A percentile compares a stretch with the other conserved stretches of the same genome.
Conservation (phyloP, 2,113 vertebrate species). For the Caretta caretta region DNA sequence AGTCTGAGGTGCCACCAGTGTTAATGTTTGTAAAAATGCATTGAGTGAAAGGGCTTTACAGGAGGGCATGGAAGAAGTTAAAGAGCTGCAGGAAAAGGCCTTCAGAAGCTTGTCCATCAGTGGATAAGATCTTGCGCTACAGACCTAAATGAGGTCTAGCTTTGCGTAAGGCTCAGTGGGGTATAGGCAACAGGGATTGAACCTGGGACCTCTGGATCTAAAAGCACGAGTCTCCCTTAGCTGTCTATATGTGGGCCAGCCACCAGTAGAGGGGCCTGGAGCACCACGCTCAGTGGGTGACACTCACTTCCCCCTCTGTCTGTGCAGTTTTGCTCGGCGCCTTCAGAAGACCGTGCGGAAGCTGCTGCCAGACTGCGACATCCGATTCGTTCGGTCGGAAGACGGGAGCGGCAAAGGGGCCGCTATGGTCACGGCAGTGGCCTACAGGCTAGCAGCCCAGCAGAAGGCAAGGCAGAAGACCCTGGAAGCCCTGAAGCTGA, state of each 20-base stretch:
- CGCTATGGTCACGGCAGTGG: conserved; percentile 97
- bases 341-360: conserved; percentile 92
- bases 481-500: conserved; percentile 86
- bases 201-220: not conserved
- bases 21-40: not conserved
- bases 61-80: not conserved
- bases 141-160: not conserved
- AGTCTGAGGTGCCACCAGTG: not conserved
- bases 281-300: not conserved
- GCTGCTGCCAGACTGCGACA: conserved; percentile 92
- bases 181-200: not conserved
- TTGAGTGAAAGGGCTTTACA: not conserved
- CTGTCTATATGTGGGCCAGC: not conserved
- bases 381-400: conserved; percentile 92
- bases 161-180: not conserved
- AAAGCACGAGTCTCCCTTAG: not conserved
- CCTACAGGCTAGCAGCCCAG: conserved; percentile 89
- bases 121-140: not conserved
- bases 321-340: conserved; percentile 86
- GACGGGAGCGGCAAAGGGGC: conserved; percentile 96
- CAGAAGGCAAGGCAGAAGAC: conserved; percentile 86
- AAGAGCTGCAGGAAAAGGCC: not conserved
- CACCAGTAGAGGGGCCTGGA: too few species aligned
- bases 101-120: not conserved
- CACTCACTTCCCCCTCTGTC: too few species aligned